phyloP scores from a whole-genome alignment of 2,888 invertebrate species.

The Stenchaetothrips biformis region DNA sequence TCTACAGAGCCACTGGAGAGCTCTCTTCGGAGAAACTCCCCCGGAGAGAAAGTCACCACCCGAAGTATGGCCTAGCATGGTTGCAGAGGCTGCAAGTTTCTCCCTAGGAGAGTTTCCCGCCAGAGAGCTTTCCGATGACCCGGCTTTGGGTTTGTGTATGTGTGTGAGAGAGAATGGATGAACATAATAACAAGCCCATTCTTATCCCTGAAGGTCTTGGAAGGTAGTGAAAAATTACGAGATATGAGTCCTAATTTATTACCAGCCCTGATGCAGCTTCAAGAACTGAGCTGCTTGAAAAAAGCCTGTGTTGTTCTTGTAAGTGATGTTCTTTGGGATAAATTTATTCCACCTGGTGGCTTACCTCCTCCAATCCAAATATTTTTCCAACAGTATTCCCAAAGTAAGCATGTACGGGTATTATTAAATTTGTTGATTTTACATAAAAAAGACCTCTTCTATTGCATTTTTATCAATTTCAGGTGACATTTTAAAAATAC shows the following conservation, averaged over 20 bases:
- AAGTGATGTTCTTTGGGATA: slow-evolving; percentile 75
- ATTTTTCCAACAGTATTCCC: slow-evolving; percentile 75
- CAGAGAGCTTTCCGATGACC: too few species aligned
- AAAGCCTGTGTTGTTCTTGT: slow-evolving; percentile 72
- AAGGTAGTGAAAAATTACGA: slow-evolving; percentile 74
- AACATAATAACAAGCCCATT: slow-evolving; percentile 28
- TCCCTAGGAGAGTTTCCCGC: too few species aligned
- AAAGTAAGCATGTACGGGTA: slow-evolving; percentile 44
- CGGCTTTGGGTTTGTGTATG: too few species aligned
- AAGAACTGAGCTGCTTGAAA: slow-evolving; percentile 60
- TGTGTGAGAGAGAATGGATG: slow-evolving; percentile 24
- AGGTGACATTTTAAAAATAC: slow-evolving; percentile 48
- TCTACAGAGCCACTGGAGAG: too few species aligned
- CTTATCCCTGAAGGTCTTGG: slow-evolving; percentile 52
- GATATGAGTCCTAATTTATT: slow-evolving; percentile 69
- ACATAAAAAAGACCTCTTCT: not conserved
- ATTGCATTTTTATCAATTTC: slow-evolving; percentile 31
- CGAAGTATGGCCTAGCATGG: too few species aligned
- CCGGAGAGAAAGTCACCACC: too few species aligned
- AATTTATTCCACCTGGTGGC: slow-evolving; percentile 66
- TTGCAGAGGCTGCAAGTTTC: too few species aligned
- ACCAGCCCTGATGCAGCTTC: slow-evolving; percentile 65
- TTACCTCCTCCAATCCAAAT: slow-evolving; percentile 66
- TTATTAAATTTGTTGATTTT: not conserved
- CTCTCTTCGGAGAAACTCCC: too few species aligned